Evolutionary conservation across 2,113 vertebrate genomes (phyloP), one percentile per base, ranked within the genome.

Genomic region (Elaphurus davidianus): DNA sequence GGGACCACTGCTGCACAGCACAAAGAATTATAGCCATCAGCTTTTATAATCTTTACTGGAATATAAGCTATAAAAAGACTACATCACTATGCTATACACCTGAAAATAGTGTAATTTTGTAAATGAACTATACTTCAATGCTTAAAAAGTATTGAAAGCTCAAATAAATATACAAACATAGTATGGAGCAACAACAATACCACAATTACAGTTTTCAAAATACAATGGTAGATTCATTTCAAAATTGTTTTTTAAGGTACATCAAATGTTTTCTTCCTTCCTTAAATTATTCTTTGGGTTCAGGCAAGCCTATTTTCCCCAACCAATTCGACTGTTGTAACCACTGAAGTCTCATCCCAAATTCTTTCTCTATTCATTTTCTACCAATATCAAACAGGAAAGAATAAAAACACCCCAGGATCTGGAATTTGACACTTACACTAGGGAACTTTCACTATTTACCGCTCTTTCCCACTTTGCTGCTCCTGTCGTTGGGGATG

Each of bases 231-330:
- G 9, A 92, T 50, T 3, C 2, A 52, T 33, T 90, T 90, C 55
- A 95, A 84, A 83, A 94, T 59, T 91, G 30, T 60, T 92, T 91
- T 88, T 93, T 54, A 89, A 95, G 33, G 43, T 94, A 91, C 0
- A 94, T 59, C 21, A 96, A 92, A 83, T 27, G n/a, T 71, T 91
- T 94, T 60, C 57, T 90, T 83, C 79, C 47, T 85, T 93, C 91
- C 55, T 93, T 71, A 84, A 81, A 15, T 36, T 86, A 90, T 78
- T 84, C 59, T 62, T 90, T 91, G 67, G 33, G 45, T 94, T 90
- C 27, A 62, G 0, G 30, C 54, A 67, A 8, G 64, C 27, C 28
- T 59, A 62, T 40, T 85, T 86, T 87, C 52, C 78, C 67, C 55
- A 83, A 84, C 25, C 30, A 94, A 57, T 25, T 91, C 67, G 47